A percentile compares a stretch with the other conserved stretches of the same genome.
Evolutionary conservation across 2,888 invertebrate species (phyloP).

Genomic region (Agriotes lineatus): DNA sequence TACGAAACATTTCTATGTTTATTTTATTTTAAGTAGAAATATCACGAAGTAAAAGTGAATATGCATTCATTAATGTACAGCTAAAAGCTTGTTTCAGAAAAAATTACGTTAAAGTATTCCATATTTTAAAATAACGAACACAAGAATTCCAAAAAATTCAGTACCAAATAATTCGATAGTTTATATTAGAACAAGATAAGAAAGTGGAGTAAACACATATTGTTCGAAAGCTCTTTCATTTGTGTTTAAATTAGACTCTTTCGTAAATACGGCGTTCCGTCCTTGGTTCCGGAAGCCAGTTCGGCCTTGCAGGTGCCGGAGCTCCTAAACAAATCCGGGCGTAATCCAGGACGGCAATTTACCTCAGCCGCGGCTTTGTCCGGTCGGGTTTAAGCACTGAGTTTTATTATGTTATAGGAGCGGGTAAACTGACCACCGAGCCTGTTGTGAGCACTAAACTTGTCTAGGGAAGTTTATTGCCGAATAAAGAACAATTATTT

Average conservation of each 20-base stretch:
- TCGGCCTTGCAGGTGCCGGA: constrained; percentile 56
- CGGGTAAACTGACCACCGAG: constrained; percentile 43
- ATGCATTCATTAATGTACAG: too few relatives aligned
- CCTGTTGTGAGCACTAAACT: constrained; percentile 60
- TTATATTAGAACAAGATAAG: not conserved
- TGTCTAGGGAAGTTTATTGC: constrained; percentile 64
- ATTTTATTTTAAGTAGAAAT: too few relatives aligned
- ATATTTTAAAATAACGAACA: too few relatives aligned
- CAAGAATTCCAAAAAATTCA: too few relatives aligned
- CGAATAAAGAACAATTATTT: constrained; percentile 43
- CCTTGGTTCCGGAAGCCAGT: constrained; percentile 36
- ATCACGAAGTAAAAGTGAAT: too few relatives aligned
- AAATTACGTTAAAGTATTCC: too few relatives aligned
- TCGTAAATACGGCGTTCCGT: constrained; percentile 25
- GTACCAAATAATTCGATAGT: too few relatives aligned
- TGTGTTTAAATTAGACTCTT: constrained; percentile 32
- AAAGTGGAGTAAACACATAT: not conserved
- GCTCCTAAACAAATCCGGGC: constrained; percentile 66
- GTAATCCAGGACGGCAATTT: constrained; percentile 67
- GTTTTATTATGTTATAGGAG: constrained; percentile 65
- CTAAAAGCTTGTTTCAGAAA: too few relatives aligned
- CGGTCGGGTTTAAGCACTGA: constrained; percentile 64
- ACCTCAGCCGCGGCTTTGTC: constrained; percentile 64
- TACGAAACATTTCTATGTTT: too few relatives aligned
- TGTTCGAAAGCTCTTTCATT: constrained; percentile 17